Conservation (phyloP, 1,140 invertebrate genomes). For the Ladona fulva region DNA sequence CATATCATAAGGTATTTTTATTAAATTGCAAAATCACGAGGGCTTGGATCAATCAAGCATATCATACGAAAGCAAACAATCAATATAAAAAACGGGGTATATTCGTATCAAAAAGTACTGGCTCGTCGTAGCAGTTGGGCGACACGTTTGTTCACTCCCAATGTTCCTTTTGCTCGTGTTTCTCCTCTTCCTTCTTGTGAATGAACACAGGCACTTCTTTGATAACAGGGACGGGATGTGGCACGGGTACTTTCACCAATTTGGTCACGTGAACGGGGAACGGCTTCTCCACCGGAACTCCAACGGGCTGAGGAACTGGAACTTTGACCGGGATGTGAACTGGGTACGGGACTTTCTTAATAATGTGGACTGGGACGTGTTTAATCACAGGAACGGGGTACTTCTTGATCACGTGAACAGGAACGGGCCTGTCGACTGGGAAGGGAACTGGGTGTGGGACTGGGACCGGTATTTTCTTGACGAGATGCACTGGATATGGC, state of each 20-base stretch:
- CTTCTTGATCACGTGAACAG: conserved; percentile 19
- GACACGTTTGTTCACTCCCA: background rate
- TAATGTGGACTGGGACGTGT: conserved; percentile 19
- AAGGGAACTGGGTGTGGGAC: conserved; percentile 11
- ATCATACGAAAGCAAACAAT: too few species aligned
- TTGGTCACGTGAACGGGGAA: conserved; percentile 17
- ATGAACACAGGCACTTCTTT: background rate
- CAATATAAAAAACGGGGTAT: too few species aligned
- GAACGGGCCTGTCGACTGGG: conserved; percentile 6
- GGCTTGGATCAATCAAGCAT: too few species aligned
- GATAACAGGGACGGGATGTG: background rate
- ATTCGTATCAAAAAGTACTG: too few species aligned
- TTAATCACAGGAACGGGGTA: conserved; percentile 13
- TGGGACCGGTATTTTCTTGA: background rate
- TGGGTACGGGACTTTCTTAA: conserved; percentile 20
- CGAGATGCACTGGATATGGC: conserved; percentile 4
- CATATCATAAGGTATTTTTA: too few species aligned
- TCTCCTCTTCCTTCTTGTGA: background rate
- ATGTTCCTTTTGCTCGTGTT: background rate
- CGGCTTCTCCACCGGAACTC: conserved; percentile 21
- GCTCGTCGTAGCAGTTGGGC: too few species aligned
- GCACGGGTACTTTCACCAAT: conserved; percentile 20
- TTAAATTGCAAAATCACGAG: too few species aligned
- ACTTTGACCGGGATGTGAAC: conserved; percentile 12
- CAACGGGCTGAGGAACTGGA: conserved; percentile 17